Evolutionary conservation across 2,113 vertebrate genomes (phyloP), one percentile per base, ranked within the genome.

Genomic region (Petromus typicus): DNA sequence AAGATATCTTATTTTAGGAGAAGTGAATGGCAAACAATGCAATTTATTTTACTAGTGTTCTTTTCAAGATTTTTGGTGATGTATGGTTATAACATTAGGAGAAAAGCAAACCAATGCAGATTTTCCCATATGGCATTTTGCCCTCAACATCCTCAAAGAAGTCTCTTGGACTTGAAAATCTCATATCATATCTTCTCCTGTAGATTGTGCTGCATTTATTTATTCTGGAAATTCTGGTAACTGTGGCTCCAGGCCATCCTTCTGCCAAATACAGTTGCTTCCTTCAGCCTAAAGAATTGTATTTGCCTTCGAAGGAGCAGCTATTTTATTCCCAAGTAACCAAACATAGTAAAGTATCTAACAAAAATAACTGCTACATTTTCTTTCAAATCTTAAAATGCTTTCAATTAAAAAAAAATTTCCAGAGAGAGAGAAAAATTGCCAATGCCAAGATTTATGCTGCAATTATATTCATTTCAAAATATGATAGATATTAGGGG

Each of bases 331-430:
- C 96, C 90, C 80, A 97, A 94, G 71, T 95, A 95, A 89, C 95
- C 82, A 91, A 81, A 89, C 80, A 86, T 92, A 93, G 5, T 69
- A 40, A 75, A 94, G 27, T 57, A 86, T 91, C 86, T 81, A 96
- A 86, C 27, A 25, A 48, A 98, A 66, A 76, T 93, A 97, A 97
- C 61, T 45, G 59, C 64, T 89, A 34, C 27, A 40, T 98, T 97
- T 95, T 69, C 94, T 98, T 82, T 51, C 66, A 96, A 67, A 73
- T 73, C 73, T 96, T 95, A 94, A 96, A 84, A 79, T 64, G 32
- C 61, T 97, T 97, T 98, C 93, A 95, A 86, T 79, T 90, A 96
- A 95, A 98, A 98, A 95, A 96, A 96, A 80, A 87, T 79, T 90
- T 95, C 18, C 71, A 89, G 95, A 67, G 95, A 96, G 91, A 94